phyloP scores from a whole-genome alignment of 2,888 invertebrate species.

The Oasisia sp. region DNA sequence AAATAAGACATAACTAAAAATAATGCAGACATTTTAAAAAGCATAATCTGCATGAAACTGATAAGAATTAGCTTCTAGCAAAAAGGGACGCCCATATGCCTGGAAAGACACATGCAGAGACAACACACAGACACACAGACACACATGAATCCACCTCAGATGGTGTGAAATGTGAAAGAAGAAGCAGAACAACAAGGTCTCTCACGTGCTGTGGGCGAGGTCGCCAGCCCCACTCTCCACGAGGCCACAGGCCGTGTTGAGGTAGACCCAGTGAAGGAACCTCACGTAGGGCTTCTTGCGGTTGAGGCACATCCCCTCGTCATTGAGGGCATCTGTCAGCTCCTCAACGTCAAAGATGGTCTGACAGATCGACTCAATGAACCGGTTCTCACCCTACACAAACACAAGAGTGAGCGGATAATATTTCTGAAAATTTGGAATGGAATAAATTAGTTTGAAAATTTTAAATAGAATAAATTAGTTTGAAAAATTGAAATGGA shows the following conservation, averaged over 20 bases:
- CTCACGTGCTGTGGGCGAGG: conserved; percentile 61
- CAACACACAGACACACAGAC: no score
- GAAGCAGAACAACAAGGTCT: conserved; percentile 32
- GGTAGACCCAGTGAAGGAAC: conserved; percentile 64
- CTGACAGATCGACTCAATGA: conserved; percentile 65
- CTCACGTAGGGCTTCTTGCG: conserved; percentile 62
- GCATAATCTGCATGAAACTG: no score
- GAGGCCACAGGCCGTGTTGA: conserved; percentile 56
- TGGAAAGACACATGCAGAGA: no score
- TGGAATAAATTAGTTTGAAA: background rate
- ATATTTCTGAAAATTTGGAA: background rate
- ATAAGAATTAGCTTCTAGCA: no score
- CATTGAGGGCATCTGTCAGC: conserved; percentile 60
- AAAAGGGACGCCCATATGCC: no score
- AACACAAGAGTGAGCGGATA: background rate
- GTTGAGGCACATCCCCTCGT: conserved; percentile 56
- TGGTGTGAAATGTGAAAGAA: no score
- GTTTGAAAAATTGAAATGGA: background rate
- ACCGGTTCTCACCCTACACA: conserved; percentile 64
- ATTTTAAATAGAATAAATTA: background rate
- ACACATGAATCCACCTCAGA: no score
- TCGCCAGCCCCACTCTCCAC: conserved; percentile 62
- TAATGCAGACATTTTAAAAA: no score
- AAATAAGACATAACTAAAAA: no score
- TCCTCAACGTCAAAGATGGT: conserved; percentile 64